Percentiles rank a stretch among this genome's conserved stretches.
Evolutionary conservation across 2,888 invertebrate genomes (phyloP).

Genomic region (Gnatocerus cornutus): DNA sequence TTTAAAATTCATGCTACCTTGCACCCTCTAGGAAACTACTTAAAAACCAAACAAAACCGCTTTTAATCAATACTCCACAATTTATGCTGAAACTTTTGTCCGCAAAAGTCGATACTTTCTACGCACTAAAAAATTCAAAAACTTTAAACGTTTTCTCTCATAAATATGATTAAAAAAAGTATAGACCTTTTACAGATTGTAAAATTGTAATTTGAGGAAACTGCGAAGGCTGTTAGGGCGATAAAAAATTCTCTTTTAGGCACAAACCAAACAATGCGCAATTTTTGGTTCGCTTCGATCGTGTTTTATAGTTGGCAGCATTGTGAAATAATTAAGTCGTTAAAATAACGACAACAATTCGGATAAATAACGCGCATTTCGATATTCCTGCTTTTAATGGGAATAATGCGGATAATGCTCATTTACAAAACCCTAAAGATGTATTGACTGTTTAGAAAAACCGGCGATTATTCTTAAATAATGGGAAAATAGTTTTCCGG

Average conservation of each 20-base stretch:
- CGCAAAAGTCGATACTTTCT: neutral
- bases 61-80: conserved; percentile 1
- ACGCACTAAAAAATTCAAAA: neutral
- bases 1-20: neutral
- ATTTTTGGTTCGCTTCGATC: neutral
- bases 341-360: neutral
- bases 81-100: conserved; percentile 1
- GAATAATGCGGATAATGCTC: neutral
- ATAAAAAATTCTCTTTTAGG: neutral
- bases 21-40: neutral
- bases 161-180: conserved; percentile 1
- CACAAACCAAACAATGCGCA: neutral
- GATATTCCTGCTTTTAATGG: neutral
- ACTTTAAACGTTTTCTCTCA: neutral
- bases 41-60: neutral
- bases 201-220: neutral
- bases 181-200: neutral
- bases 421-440: neutral
- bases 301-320: conserved; percentile 2
- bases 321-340: conserved; percentile 4
- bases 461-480: neutral
- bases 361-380: conserved; percentile 4
- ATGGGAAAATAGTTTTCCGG: no score
- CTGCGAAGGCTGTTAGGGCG: neutral
- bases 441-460: neutral